A percentile compares a stretch with the other conserved stretches of the same genome.
These are phyloP conservation scores for Pseudomyrmex cubaensis DNA, from an alignment of 1,140 invertebrate species.

Conservation along the genomic window DNA sequence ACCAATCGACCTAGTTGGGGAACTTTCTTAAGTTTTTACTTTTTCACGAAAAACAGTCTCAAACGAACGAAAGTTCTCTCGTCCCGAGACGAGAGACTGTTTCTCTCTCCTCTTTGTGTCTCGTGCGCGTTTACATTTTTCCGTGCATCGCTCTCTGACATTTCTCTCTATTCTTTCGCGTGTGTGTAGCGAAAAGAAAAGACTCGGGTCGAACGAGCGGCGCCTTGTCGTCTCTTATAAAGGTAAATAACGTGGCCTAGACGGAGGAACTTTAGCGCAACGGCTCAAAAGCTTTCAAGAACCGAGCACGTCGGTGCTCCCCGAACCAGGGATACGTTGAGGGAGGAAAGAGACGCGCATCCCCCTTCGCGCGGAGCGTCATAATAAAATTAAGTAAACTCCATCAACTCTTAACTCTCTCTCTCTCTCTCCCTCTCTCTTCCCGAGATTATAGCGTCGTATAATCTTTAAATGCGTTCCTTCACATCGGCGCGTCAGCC, in stretches of 20 bases:
- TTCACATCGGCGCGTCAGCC: slow-evolving; percentile 22
- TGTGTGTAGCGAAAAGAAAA: slow-evolving; percentile 31
- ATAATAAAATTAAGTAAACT: slow-evolving; percentile 63
- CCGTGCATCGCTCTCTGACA: slow-evolving; percentile 37
- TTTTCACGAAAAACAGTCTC: not conserved
- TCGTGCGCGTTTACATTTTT: slow-evolving; percentile 45
- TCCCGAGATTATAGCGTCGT: slow-evolving; percentile 48
- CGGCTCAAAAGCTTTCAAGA: slow-evolving; percentile 58
- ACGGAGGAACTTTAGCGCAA: slow-evolving; percentile 55
- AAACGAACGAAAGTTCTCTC: slow-evolving; percentile 3
- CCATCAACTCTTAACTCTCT: slow-evolving; percentile 55
- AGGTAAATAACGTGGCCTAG: slow-evolving; percentile 57
- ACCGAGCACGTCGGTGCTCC: slow-evolving; percentile 41
- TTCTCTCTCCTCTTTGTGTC: slow-evolving; percentile 19
- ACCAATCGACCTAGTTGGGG: slow-evolving; percentile 7
- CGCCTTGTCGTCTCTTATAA: slow-evolving; percentile 59
- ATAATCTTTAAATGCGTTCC: slow-evolving; percentile 51
- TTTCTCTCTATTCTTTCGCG: slow-evolving; percentile 40
- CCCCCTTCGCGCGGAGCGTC: slow-evolving; percentile 32
- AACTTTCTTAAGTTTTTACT: not conserved
- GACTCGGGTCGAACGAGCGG: slow-evolving; percentile 39
- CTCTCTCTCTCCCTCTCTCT: not conserved
- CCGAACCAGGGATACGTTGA: slow-evolving; percentile 27
- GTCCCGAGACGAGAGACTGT: not conserved
- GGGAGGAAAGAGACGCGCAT: slow-evolving; percentile 33